Percentiles rank a stretch among this genome's conserved stretches.
Conservation (phyloP, 2,113 vertebrate species). For the Prietella phreatophila region DNA sequence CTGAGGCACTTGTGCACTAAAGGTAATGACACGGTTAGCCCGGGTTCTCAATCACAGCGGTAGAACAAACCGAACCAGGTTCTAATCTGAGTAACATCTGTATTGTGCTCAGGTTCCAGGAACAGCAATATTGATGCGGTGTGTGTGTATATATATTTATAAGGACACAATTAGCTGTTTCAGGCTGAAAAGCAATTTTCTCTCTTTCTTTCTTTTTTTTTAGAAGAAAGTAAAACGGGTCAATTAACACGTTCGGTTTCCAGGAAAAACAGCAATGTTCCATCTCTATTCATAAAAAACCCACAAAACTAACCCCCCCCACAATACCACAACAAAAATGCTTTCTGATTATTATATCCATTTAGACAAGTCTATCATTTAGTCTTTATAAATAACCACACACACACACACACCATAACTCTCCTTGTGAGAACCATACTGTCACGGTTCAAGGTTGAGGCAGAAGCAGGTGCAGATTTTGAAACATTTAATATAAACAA, state of each 20-base stretch:
- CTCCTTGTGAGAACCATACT: too few relatives aligned
- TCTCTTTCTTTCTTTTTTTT: not conserved
- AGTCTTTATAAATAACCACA: not conserved
- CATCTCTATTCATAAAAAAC: not conserved
- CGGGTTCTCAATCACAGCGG: not conserved
- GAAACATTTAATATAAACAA: too few relatives aligned
- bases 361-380: not conserved
- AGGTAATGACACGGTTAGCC: not conserved
- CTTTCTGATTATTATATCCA: not conserved
- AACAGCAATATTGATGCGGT: not conserved
- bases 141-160: too few relatives aligned
- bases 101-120: not conserved
- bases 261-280: not conserved
- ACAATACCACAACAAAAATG: not conserved
- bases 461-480: too few relatives aligned
- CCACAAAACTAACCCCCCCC: too few relatives aligned
- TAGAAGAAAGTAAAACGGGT: not conserved
- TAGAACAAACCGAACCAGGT: not conserved
- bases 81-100: not conserved
- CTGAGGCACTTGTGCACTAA: not conserved
- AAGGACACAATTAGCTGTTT: not conserved
- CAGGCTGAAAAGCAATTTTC: not conserved
- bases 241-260: not conserved
- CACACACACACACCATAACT: not conserved
- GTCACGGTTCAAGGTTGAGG: too few relatives aligned